A percentile compares a stretch with the other conserved stretches of the same genome.
Conservation (phyloP, 1,140 invertebrate species). For the Heterodera schachtii region DNA sequence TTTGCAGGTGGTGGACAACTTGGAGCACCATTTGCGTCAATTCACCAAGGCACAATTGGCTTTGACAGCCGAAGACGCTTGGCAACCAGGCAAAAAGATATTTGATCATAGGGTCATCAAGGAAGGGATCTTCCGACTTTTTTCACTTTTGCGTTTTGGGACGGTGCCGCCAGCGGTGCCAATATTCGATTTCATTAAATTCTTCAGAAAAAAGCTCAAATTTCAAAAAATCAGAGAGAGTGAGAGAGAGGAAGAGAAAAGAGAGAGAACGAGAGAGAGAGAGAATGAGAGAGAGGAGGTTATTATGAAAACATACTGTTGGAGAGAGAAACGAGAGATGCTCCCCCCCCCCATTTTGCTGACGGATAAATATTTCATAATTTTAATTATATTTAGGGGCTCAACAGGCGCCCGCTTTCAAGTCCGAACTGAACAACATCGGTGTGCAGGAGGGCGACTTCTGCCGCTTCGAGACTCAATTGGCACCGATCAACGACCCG, state of each 20-base stretch:
- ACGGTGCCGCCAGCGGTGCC: no score
- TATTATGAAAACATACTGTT: no score
- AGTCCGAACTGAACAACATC: constrained; percentile 57
- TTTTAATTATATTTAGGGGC: background rate
- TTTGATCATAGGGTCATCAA: background rate
- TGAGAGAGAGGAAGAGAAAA: no score
- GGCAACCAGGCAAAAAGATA: constrained; percentile 44
- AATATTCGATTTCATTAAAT: no score
- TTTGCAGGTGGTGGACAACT: constrained; percentile 42
- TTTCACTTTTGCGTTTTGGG: background rate
- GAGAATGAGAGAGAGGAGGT: no score
- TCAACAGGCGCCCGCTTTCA: constrained; percentile 58
- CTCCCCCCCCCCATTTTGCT: no score
- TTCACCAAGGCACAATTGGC: constrained; percentile 54
- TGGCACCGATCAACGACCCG: constrained; percentile 88
- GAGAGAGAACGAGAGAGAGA: no score
- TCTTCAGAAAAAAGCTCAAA: no score
- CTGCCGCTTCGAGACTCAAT: constrained; percentile 89
- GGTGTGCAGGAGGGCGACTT: constrained; percentile 85
- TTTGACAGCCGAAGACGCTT: constrained; percentile 58
- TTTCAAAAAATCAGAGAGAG: no score
- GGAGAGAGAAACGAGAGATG: no score
- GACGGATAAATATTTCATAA: no score
- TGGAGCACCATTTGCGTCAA: constrained; percentile 60
- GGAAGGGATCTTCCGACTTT: background rate